phyloP scores from a whole-genome alignment of 2,888 invertebrate species.

The Ectropis crepuscularia region DNA sequence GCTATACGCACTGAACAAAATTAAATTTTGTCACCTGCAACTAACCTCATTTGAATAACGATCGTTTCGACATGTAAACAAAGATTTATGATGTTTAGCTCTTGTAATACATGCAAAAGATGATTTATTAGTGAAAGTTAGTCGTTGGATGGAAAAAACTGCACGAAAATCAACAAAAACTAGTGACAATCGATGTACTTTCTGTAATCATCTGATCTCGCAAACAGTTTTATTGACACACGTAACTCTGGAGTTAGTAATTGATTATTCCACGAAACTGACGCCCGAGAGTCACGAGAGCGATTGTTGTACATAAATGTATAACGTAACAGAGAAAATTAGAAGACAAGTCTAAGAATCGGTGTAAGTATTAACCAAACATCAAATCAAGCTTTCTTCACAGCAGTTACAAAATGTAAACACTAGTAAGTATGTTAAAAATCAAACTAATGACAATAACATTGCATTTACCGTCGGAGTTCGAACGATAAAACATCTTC shows the following conservation, averaged over 20 bases:
- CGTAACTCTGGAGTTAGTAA: constrained; percentile 48
- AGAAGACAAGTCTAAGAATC: constrained; percentile 70
- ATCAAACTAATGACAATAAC: constrained; percentile 83
- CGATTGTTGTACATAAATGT: constrained; percentile 57
- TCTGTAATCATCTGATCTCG: constrained; percentile 64
- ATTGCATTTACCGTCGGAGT: constrained; percentile 85
- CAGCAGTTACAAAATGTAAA: constrained; percentile 63
- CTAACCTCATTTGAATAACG: constrained; percentile 58
- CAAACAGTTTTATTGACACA: constrained; percentile 44
- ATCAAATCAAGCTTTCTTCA: constrained; percentile 74
- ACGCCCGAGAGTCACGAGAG: constrained; percentile 65
- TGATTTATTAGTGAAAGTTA: constrained; percentile 46
- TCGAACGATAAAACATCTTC: constrained; percentile 86
- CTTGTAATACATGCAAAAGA: constrained; percentile 24
- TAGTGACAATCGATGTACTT: constrained; percentile 56
- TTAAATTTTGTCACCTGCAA: constrained; percentile 45
- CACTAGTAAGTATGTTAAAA: constrained; percentile 75
- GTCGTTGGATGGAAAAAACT: constrained; percentile 20
- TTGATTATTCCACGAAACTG: constrained; percentile 38
- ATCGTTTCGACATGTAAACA: constrained; percentile 45
- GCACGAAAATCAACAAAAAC: constrained; percentile 51
- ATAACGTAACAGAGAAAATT: constrained; percentile 62
- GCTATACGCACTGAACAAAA: constrained; percentile 18
- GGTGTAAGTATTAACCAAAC: constrained; percentile 78
- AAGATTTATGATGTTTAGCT: constrained; percentile 30